A percentile compares a stretch with the other conserved stretches of the same genome.
These are phyloP conservation scores for Sitta carolinensis DNA, from an alignment of 2,797 vertebrate species.

Conservation along the genomic window DNA sequence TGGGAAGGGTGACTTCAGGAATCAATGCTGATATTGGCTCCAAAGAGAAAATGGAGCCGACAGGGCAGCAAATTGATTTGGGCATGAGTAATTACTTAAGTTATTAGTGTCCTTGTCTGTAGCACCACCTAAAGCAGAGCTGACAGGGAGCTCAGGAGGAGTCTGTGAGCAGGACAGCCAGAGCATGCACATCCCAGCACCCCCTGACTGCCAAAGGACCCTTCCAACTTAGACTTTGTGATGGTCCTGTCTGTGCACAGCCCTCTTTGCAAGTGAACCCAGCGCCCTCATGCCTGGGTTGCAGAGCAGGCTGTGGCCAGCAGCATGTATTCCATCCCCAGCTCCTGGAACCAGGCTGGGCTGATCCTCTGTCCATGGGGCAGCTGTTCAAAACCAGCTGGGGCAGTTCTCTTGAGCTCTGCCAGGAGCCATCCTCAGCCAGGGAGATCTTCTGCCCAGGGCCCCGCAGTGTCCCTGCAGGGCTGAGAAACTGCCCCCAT, in stretches of 20 bases:
- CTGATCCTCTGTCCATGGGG: too few relatives aligned
- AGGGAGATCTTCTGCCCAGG: too few relatives aligned
- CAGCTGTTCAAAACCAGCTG: too few relatives aligned
- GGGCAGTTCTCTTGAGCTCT: too few relatives aligned
- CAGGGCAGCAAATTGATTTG: slow-evolving; percentile 37
- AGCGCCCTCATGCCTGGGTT: too few relatives aligned
- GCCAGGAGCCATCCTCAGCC: too few relatives aligned
- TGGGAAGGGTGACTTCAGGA: background rate
- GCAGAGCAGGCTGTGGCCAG: too few relatives aligned
- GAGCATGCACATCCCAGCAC: background rate
- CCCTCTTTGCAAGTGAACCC: background rate
- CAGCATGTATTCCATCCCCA: too few relatives aligned
- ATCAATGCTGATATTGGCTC: slow-evolving; percentile 22
- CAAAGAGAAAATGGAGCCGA: background rate
- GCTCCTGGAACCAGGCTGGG: too few relatives aligned
- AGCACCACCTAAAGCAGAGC: background rate
- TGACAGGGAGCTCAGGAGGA: background rate
- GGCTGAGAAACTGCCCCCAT: too few relatives aligned
- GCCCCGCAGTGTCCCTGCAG: too few relatives aligned
- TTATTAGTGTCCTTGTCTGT: slow-evolving; percentile 24
- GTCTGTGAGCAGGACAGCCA: background rate
- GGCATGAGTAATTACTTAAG: slow-evolving; percentile 48
- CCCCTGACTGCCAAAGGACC: rapidly evolving
- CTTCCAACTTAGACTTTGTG: background rate
- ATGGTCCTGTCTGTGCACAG: background rate